A percentile compares a stretch with the other conserved stretches of the same genome.
Evolutionary conservation across 2,888 invertebrate species (phyloP).

Genomic region (Psococerastis gibbosa): DNA sequence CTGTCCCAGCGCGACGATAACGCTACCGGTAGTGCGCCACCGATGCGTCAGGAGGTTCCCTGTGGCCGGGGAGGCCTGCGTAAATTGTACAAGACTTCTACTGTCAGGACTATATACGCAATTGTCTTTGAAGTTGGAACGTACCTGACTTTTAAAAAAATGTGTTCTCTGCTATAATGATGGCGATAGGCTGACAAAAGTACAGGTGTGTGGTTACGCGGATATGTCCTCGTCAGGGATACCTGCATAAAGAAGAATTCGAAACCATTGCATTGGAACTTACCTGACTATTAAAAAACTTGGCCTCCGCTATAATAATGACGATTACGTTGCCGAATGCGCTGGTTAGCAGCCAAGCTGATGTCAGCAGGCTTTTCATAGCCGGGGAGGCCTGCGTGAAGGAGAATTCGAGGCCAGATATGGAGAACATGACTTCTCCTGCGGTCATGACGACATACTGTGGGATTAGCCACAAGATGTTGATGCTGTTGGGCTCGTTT

Average conservation of each 20-base stretch:
- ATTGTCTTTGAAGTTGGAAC: not conserved
- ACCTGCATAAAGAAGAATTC: too few relatives aligned
- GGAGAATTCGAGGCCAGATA: conserved; percentile 89
- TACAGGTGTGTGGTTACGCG: not conserved
- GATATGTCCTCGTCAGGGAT: not conserved
- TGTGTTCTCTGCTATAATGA: too few relatives aligned
- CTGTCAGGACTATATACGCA: too few relatives aligned
- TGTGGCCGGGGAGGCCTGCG: too few relatives aligned
- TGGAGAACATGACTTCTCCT: conserved; percentile 90
- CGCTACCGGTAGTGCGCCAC: too few relatives aligned
- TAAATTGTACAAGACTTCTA: too few relatives aligned
- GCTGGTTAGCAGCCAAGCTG: conserved; percentile 80
- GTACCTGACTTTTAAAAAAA: not conserved
- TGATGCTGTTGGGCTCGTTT: conserved; percentile 50
- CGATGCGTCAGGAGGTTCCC: too few relatives aligned
- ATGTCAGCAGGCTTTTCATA: conserved; percentile 90
- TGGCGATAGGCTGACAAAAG: not conserved
- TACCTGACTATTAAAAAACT: conserved; percentile 59
- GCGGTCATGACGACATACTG: conserved; percentile 85
- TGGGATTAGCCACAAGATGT: conserved; percentile 73
- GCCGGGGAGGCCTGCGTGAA: conserved; percentile 78
- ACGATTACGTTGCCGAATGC: conserved; percentile 90
- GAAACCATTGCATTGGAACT: too few relatives aligned
- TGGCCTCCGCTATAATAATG: conserved; percentile 64
- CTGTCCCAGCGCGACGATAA: too few relatives aligned